Percentiles rank a stretch among this genome's conserved stretches.
These are phyloP conservation scores for Pandemis corylana DNA, from an alignment of 2,888 invertebrate genomes.

Conservation along the genomic window DNA sequence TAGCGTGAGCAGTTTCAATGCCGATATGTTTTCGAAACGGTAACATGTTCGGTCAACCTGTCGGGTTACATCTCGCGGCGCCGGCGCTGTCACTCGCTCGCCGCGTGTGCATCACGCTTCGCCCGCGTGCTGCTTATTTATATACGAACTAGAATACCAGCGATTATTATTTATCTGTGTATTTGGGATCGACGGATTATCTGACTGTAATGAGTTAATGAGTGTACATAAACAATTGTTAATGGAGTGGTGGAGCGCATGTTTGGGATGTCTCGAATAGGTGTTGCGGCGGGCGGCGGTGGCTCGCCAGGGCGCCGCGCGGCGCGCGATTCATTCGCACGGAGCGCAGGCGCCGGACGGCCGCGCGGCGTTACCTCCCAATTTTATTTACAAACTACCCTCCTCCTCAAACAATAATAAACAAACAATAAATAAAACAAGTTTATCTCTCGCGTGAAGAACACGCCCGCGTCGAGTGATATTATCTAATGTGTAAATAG, in stretches of 20 bases:
- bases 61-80: slow-evolving; percentile 48
- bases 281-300: slow-evolving; percentile 57
- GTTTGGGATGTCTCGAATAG: slow-evolving; percentile 68
- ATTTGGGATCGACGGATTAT: slow-evolving; percentile 61
- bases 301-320: slow-evolving; percentile 51
- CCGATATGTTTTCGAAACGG: slow-evolving; percentile 33
- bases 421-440: slow-evolving; percentile 44
- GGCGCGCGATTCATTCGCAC: slow-evolving; percentile 64
- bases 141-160: slow-evolving; percentile 57
- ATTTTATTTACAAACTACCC: slow-evolving; percentile 56
- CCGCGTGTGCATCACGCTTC: slow-evolving; percentile 73
- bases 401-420: slow-evolving; percentile 47
- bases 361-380: slow-evolving; percentile 54
- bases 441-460: slow-evolving; percentile 42
- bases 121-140: slow-evolving; percentile 69
- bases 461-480: slow-evolving; percentile 62
- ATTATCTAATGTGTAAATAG: slow-evolving; percentile 66
- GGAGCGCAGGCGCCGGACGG: slow-evolving; percentile 69
- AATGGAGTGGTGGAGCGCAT: slow-evolving; percentile 55
- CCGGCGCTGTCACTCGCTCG: slow-evolving; percentile 62
- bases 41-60: slow-evolving; percentile 45
- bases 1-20: slow-evolving; percentile 32
- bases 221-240: slow-evolving; percentile 61
- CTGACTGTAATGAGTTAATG: slow-evolving; percentile 54
- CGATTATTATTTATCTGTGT: slow-evolving; percentile 29